Percentiles rank a stretch among this genome's conserved stretches.
These are phyloP conservation scores for Xestia xanthographa DNA, from an alignment of 2,888 invertebrate genomes.

Conservation along the genomic window DNA sequence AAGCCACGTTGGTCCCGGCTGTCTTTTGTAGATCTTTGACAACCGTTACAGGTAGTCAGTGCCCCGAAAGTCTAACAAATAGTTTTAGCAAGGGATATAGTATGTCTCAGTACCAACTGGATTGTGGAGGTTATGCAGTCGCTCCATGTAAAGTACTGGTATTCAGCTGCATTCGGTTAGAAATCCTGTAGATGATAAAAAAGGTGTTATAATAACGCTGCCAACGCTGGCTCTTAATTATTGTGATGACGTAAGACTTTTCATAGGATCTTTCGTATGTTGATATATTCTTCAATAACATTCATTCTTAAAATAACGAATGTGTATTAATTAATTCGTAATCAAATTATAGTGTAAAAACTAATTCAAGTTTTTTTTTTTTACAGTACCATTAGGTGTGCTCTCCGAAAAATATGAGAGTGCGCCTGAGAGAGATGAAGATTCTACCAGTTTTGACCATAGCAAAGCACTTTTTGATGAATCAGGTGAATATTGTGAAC, in stretches of 20 bases:
- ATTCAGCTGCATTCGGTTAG: too few species aligned
- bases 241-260: not conserved
- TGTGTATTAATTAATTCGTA: not conserved
- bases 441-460: conserved; percentile 67
- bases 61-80: too few species aligned
- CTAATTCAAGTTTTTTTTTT: conserved; percentile 40
- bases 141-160: too few species aligned
- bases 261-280: not conserved
- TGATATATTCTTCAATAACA: not conserved
- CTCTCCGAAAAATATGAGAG: conserved; percentile 95
- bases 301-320: not conserved
- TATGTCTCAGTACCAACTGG: too few species aligned
- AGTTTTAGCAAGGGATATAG: too few species aligned
- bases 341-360: not conserved
- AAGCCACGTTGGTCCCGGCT: too few species aligned
- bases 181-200: not conserved
- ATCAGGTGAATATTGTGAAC: conserved; percentile 72
- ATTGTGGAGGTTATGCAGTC: too few species aligned
- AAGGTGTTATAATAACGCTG: not conserved
- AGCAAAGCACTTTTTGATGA: conserved; percentile 77
- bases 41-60: too few species aligned
- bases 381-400: conserved; percentile 94
- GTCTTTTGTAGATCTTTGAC: too few species aligned
- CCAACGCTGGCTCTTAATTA: too few species aligned
- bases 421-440: conserved; percentile 93